Percentiles rank a stretch among this genome's conserved stretches.
Evolutionary conservation across 1,140 invertebrate species (phyloP).

Genomic region (Meloidogyne floridensis): DNA sequence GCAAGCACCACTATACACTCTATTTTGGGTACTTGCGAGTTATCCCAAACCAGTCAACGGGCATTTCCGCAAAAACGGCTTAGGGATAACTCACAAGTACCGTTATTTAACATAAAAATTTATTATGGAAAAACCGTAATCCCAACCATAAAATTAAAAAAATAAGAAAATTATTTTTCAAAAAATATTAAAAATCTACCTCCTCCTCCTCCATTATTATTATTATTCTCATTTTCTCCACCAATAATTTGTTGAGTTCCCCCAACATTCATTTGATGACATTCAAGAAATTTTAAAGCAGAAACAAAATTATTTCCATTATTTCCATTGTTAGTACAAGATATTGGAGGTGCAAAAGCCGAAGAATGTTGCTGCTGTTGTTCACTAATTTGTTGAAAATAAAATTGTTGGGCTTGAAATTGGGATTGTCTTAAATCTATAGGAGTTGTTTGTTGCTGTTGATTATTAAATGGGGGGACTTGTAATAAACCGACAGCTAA

Average conservation of each 20-base stretch:
- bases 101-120: too few relatives aligned
- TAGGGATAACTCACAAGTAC: too few relatives aligned
- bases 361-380: slow-evolving; percentile 12
- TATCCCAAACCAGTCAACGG: too few relatives aligned
- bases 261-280: neutral
- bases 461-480: slow-evolving; percentile 13
- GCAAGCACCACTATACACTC: too few relatives aligned
- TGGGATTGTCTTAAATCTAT: neutral
- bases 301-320: neutral
- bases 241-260: neutral
- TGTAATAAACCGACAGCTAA: slow-evolving; percentile 23
- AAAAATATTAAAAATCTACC: neutral
- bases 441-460: neutral
- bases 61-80: too few relatives aligned
- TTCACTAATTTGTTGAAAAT: slow-evolving; percentile 3
- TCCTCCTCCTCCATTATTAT: neutral
- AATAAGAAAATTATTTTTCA: neutral
- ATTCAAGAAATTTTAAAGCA: slow-evolving; percentile 3
- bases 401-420: neutral
- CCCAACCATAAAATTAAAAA: too few relatives aligned
- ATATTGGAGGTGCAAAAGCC: slow-evolving; percentile 24
- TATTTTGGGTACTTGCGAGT: too few relatives aligned
- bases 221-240: neutral
- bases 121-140: too few relatives aligned
- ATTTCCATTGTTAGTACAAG: neutral